Evolutionary conservation across 2,113 vertebrate genomes (phyloP), one percentile per base, ranked within the genome.

Genomic region (Oplegnathus fasciatus): DNA sequence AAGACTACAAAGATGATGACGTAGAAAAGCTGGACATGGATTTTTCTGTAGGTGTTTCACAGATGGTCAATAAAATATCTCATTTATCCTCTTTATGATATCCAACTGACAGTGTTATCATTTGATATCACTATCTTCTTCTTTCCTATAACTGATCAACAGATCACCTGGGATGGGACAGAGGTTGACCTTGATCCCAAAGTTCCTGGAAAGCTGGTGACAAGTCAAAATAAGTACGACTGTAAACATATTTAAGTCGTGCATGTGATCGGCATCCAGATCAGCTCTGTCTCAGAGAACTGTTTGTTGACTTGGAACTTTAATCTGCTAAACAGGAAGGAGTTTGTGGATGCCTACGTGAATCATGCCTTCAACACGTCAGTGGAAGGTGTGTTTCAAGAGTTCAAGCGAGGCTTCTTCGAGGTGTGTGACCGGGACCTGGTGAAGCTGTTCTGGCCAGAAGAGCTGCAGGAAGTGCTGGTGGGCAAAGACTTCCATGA

Each of bases 371-470:
- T 98, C 86, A 96, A 95, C 88, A 82, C 78, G 50, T 96, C 97
- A 14, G 95, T 97, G 65, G 84, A 95, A 13, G 75, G 5, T 0
- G 32, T 93, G 76, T 97, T 96, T 86, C 85, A 93, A 37, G 95
- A 96, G 82, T 97, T 98, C 90, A 92, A 83, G 83, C 94, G 72
- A 57, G 97, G 97, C 77, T 96, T 98, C 94, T 96, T 95, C 89
- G 95, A 82, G 88, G 92, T 96, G 60, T 96, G 95, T 58, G 82
- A 96, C 1, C 67, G 71, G 37, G 72, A 88, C 0, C 18, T 96
- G 57, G 89, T 93, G 34, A 55, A 86, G 68, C 66, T 96, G 74
- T 97, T 97, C 48, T 83, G 92, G 17, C 96, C 97, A 0, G 69
- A 96, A 70, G 95, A 98, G 91, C 94, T 98, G 46, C 95, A 87